Evolutionary conservation across 2,888 invertebrate species (phyloP).

Genomic region (Apodemia duryi): DNA sequence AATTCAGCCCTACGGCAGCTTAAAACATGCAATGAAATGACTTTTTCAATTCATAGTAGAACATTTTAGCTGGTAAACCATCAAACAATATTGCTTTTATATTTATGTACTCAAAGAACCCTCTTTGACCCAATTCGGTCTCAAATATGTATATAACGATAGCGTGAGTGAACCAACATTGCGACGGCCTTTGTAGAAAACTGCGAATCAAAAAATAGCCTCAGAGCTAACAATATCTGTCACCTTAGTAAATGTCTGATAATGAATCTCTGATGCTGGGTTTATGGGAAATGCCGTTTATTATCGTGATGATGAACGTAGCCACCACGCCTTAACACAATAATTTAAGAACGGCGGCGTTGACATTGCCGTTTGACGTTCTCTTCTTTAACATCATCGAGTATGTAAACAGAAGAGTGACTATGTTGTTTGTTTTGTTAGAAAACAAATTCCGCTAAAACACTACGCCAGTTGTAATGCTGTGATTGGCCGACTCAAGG

Average conservation of each 20-base stretch:
- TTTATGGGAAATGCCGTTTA: no score
- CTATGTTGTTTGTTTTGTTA: no score
- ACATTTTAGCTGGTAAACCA: background rate
- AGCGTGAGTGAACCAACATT: background rate
- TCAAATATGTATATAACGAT: background rate
- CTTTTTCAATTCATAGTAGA: background rate
- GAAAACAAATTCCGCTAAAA: no score
- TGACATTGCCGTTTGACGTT: no score
- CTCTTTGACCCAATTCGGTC: conserved; percentile 4
- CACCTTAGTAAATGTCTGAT: background rate
- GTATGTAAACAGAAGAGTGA: no score
- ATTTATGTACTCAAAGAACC: conserved; percentile 4
- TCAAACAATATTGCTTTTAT: conserved; percentile 5
- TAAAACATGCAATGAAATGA: conserved; percentile 2
- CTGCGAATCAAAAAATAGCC: background rate
- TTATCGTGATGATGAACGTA: no score
- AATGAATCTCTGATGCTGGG: no score
- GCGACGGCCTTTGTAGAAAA: background rate
- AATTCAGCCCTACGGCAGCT: background rate
- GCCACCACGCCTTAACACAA: no score
- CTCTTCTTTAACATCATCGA: no score
- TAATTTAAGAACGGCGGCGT: no score
- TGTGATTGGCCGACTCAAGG: no score
- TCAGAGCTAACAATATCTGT: background rate
- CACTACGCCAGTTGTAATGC: no score